Percentiles rank a stretch among this genome's conserved stretches.
Evolutionary conservation across 2,888 invertebrate species (phyloP).

Genomic region (Caenorhabditis sp.): DNA sequence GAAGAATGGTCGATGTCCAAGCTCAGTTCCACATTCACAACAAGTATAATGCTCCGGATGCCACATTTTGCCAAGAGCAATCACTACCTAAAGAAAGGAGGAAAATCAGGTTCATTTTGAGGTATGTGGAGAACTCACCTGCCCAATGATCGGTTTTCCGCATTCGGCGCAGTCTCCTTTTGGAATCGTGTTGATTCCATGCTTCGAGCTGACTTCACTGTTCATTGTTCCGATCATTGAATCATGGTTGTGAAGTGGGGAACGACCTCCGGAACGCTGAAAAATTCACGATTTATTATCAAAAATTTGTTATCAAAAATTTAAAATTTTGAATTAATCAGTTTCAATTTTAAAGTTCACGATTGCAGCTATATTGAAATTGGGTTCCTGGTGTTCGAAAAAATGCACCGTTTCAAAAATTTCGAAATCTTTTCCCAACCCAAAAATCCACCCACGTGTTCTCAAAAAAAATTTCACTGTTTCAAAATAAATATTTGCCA

Average conservation of each 20-base stretch:
- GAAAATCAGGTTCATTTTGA: background rate
- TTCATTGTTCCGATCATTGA: slow-evolving; percentile 89
- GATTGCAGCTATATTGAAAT: too few species aligned
- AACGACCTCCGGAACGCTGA: slow-evolving; percentile 48
- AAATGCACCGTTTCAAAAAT: background rate
- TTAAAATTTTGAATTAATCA: too few species aligned
- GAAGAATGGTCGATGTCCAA: slow-evolving; percentile 97
- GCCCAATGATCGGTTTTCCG: slow-evolving; percentile 97
- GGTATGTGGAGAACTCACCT: slow-evolving; percentile 76
- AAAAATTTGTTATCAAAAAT: too few species aligned
- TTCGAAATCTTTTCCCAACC: slow-evolving; percentile 4
- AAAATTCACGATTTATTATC: too few species aligned
- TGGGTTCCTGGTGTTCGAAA: too few species aligned
- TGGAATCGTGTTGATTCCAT: slow-evolving; percentile 96
- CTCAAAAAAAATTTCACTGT: background rate
- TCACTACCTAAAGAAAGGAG: slow-evolving; percentile 80
- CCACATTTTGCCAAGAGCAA: slow-evolving; percentile 97
- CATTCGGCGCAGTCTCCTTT: slow-evolving; percentile 99
- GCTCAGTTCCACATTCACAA: slow-evolving; percentile 92
- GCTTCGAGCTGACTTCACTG: slow-evolving; percentile 76
- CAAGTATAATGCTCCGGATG: slow-evolving; percentile 99
- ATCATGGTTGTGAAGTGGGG: slow-evolving; percentile 73
- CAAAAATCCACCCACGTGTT: slow-evolving; percentile 20
- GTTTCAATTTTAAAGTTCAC: too few species aligned
- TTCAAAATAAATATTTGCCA: background rate